phyloP scores from a whole-genome alignment of 2,113 vertebrate genomes.

The Paratilapia polleni region DNA sequence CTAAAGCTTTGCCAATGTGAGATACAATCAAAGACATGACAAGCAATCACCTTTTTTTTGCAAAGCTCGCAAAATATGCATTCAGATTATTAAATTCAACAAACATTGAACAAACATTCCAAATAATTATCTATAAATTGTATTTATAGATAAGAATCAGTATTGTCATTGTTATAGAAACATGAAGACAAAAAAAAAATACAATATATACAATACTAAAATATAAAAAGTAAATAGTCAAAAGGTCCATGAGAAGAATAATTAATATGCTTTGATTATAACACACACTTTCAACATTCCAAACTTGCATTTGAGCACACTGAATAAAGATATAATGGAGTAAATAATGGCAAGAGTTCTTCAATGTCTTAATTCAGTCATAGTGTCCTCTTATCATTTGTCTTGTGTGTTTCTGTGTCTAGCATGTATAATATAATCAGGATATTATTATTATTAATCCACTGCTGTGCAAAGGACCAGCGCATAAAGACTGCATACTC shows the following conservation, averaged over 20 bases:
- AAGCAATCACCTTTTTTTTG: neutral
- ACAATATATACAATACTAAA: neutral
- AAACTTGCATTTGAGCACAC: constrained; percentile 28
- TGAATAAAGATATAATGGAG: constrained; percentile 36
- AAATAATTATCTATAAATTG: too few species aligned
- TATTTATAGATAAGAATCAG: constrained; percentile 3
- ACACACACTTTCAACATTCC: constrained; percentile 76
- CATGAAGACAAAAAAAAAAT: neutral
- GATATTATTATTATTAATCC: constrained; percentile 45
- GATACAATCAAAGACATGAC: neutral
- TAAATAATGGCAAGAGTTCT: constrained; percentile 4
- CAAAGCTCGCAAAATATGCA: neutral
- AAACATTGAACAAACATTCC: neutral
- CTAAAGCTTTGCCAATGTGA: constrained; percentile 2
- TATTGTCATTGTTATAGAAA: neutral
- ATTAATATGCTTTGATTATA: constrained; percentile 13
- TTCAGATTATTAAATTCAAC: neutral
- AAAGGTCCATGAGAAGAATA: constrained; percentile 2
- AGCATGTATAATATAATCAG: constrained; percentile 55
- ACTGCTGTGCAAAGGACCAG: constrained; percentile 74
- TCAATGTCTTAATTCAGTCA: constrained; percentile 28
- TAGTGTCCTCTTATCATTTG: constrained; percentile 53
- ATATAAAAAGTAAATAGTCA: neutral
- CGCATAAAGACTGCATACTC: constrained; percentile 49
- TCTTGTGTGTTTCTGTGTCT: constrained; percentile 59